Evolutionary conservation across 2,797 vertebrate genomes (phyloP), one percentile per base, ranked within the genome.

Genomic region (Carapus acus): DNA sequence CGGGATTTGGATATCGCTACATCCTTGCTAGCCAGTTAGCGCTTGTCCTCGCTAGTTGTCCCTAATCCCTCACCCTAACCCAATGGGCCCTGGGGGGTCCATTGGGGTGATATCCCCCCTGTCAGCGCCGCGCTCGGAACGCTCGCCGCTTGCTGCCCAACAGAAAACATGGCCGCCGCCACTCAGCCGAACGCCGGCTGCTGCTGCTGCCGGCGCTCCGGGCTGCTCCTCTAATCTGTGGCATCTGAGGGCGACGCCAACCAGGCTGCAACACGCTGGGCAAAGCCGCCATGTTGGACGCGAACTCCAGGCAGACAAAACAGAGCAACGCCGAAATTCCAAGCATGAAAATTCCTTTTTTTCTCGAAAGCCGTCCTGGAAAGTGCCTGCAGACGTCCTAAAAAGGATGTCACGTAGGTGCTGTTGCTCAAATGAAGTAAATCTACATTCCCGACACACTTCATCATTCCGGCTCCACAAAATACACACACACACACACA

Each of bases 371-470:
- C n/a, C n/a, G n/a, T n/a, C n/a, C n/a, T n/a, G n/a, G 14, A 33
- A 9, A 4, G 11, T 4, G 6, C 31, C 42, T 29, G 51, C 9
- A 24, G 43, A 69, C 61, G 45, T 62, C 60, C 45, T 52, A 36
- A n/a, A 55, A 40, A 40, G 48, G 41, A 67, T 69, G 53, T 58
- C 9, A 49, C 50, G 62, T 19, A 49, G 61, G 58, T 42, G 73
- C 57, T 60, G 50, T 47, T 50, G 21, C 36, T 43, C 66, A 50
- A 9, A 43, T 6, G 7, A 16, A 2, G 49, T 19, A 21, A 54
- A 49, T 64, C 38, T 22, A 58, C 58, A 76, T 74, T 74, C 65
- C 67, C 65, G 2, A 65, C 62, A 73, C 61, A 50, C 47, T 55
- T 54, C 6, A 55, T 69, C 52, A 68, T 40, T 59, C 50, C 47